Percentiles rank a stretch among this genome's conserved stretches.
phyloP scores from a whole-genome alignment of 2,797 vertebrate genomes.

The Neopelma chrysocephalum region DNA sequence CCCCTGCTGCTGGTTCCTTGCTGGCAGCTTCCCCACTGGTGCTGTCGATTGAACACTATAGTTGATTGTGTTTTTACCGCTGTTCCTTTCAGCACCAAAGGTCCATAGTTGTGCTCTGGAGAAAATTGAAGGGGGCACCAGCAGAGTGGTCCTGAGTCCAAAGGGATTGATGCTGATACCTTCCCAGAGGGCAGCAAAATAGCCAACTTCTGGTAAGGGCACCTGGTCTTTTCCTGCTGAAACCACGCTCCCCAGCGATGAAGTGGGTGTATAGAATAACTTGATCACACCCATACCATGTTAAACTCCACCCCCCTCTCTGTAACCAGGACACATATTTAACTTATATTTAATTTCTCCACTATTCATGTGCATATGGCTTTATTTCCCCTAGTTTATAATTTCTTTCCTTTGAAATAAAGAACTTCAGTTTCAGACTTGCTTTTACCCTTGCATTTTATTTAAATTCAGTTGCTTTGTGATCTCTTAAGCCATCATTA shows the following conservation, averaged over 20 bases:
- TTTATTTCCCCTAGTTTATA: neutral
- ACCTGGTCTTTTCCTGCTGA: neutral
- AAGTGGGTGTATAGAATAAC: neutral
- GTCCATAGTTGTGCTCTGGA: neutral
- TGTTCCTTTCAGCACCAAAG: neutral
- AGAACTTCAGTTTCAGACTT: neutral
- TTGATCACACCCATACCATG: neutral
- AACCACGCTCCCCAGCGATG: neutral
- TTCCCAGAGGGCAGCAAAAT: neutral
- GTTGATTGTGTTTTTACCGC: neutral
- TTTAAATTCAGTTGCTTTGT: neutral
- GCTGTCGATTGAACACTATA: neutral
- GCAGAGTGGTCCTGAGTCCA: neutral
- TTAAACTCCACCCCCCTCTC: neutral
- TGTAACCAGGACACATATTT: neutral
- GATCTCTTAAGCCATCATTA: neutral
- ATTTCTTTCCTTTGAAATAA: constrained; percentile 5
- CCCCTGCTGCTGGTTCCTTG: neutral
- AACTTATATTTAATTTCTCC: neutral
- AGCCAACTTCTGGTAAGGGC: neutral
- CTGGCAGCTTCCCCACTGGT: neutral
- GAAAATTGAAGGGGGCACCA: neutral
- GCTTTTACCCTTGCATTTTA: neutral
- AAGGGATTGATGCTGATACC: neutral
- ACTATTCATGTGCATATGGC: neutral